Base-by-base conservation (phyloP, 2,888 invertebrate species). In the Uloborus plumipes region DNA sequence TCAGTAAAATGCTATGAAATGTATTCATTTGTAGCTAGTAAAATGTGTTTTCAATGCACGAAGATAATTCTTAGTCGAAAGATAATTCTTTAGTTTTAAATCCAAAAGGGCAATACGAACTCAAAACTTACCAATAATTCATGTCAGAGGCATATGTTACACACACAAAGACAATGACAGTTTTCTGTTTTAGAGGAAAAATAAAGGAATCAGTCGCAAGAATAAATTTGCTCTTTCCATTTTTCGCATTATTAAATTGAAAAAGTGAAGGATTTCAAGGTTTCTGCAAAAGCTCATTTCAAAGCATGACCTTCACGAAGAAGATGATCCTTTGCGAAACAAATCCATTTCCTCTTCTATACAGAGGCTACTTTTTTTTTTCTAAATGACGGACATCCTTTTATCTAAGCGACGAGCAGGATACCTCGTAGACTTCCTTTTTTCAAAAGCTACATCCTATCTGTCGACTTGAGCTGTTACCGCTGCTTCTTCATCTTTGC, bases 351-450 rank as follows among this genome's bases (percentile, higher is more conserved):
- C 80, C 80, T 81, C 47, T 50, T 49, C 49, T 66, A 26, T 26
- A 49, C 47, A n/a, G 50, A 39, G 51, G 14, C 55, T 22, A 13
- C 20, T 69, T 64, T 71, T n/a, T 59, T 26, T 39, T 69, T 64
- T 70, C 55, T 74, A 62, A 64, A 69, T 69, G 61, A 65, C 74
- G 80, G 80, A 81, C 80, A 81, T 81, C 80, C 80, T 81, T 49
- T 62, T 51, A 64, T 61, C 18, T 26, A n/a, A 55, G 22, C n/a
- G 22, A 39, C 61, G 47, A 20, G 39, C 58, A 53, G 62, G 70
- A 59, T 58, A 55, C 13, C 55, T 78, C 53, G 31, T 65, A 78
- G 72, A 72, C 78, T 66, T 72, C 65, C 78, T 72, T 58, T 69
- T 67, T 69, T 58, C 53, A 26, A 31, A 47, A 26, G 31, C 62